Conservation (phyloP, 2,888 invertebrate species). For the Bugula neritina region DNA sequence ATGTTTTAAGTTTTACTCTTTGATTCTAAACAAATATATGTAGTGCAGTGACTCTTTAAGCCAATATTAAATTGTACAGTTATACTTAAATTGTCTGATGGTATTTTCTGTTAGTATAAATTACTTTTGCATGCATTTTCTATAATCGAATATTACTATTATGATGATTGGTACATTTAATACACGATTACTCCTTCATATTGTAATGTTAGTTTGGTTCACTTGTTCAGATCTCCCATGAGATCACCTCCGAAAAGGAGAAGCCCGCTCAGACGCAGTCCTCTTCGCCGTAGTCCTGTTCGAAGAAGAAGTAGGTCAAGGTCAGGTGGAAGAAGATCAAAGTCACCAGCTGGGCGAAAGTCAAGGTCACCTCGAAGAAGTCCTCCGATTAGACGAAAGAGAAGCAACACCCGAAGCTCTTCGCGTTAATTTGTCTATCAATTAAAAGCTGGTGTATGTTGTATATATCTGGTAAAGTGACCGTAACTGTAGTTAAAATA, state of each 20-base stretch:
- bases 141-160: too few species aligned
- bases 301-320: conserved; percentile 25
- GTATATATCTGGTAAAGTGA: background rate
- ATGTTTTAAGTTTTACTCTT: too few species aligned
- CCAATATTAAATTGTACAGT: too few species aligned
- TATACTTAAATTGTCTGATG: too few species aligned
- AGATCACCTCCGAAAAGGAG: conserved; percentile 2
- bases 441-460: too few species aligned
- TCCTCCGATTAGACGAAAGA: background rate
- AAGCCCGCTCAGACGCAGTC: background rate
- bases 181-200: too few species aligned
- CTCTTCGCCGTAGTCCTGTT: conserved; percentile 4
- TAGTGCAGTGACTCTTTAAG: too few species aligned
- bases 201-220: too few species aligned
- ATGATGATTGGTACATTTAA: too few species aligned
- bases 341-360: background rate
- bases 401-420: background rate
- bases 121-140: too few species aligned
- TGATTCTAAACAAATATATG: too few species aligned
- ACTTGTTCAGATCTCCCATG: conserved; percentile 26
- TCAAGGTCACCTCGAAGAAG: conserved; percentile 18
- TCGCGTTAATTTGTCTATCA: background rate
- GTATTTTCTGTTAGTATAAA: too few species aligned
- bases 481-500: background rate
- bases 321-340: conserved; percentile 2